Base-by-base conservation (phyloP, 2,888 invertebrate species). In the Tanypteryx hageni region DNA sequence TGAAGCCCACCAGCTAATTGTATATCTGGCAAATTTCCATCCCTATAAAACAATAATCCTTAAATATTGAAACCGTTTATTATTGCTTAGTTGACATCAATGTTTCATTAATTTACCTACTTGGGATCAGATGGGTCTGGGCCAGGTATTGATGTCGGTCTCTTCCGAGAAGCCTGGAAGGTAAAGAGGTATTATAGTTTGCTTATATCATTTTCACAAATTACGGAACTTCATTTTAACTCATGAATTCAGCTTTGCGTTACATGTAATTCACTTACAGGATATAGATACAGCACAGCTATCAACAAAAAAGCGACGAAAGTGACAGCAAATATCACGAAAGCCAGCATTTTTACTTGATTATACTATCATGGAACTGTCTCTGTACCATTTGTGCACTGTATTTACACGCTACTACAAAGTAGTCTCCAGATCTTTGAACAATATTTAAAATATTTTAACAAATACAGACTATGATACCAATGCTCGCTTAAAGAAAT, bases 121-220 rank as follows among this genome's bases (percentile, higher is more conserved):
- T 92, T 92, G 13, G 92, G 92, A 83, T 92, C 92, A 18, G 92
- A 92, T 18, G 92, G 92, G 18, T 92, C 92, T 59, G 92, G 92
- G 8, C 92, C 92, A 18, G 92, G 92, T n/a, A 92, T 83, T 14
- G 92, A 81, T 13, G 92, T 92, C 4, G 92, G 92, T 18, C 84
- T 92, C 44, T 61, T 82, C 5, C 92, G 44, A 18, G 92, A 92
- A 2, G 82, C 92, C 92, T 92, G 14, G 5, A n/a, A 58, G n/a
- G 7, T 31, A 76, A 81, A 91, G 44, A 44, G 14, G 14, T 5
- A 57, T 27, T 68, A 27, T n/a, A 9, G 8, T 16, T 44, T 16
- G 58, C 10, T 22, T 31, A 64, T 44, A 89, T 9, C 11, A 44
- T 10, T 57, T 18, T n/a, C 44, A 56, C 4, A 5, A 56, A 18